phyloP scores from a whole-genome alignment of 2,888 invertebrate species.

The Patella depressa region DNA sequence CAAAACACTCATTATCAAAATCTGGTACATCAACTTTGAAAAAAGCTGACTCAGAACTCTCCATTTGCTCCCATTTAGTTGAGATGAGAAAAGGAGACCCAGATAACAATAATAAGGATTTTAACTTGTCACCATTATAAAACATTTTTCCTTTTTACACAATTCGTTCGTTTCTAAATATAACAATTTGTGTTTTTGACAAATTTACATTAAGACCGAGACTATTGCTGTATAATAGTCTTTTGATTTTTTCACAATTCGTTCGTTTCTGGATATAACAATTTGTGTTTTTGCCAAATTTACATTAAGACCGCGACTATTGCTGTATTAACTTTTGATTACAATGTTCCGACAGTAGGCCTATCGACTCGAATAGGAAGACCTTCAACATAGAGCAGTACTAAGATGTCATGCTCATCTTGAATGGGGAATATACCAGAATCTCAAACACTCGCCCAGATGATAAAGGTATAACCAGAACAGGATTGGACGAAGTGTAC shows the following conservation, averaged over 20 bases:
- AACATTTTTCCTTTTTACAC: too few relatives aligned
- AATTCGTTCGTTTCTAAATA: background rate
- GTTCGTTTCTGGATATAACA: too few relatives aligned
- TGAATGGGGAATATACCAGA: background rate
- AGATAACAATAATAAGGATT: constrained; percentile 6
- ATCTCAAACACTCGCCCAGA: background rate
- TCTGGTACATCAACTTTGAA: too few relatives aligned
- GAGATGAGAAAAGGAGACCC: constrained; percentile 11
- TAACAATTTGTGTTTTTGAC: background rate
- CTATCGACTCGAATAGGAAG: background rate
- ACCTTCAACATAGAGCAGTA: background rate
- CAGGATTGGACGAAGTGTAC: background rate
- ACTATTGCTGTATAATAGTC: too few relatives aligned
- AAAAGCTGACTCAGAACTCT: too few relatives aligned
- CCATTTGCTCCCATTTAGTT: constrained; percentile 13
- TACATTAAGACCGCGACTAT: background rate
- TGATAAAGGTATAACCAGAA: background rate
- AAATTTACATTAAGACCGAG: constrained; percentile 10
- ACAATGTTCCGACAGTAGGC: background rate
- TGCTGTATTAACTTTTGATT: background rate
- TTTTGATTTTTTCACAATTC: too few relatives aligned
- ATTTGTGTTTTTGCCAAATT: background rate
- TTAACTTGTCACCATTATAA: background rate
- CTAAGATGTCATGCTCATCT: background rate
- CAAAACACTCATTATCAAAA: too few relatives aligned